A percentile compares a stretch with the other conserved stretches of the same genome.
Conservation (phyloP, 2,797 vertebrate genomes). For the Carduelis carduelis region DNA sequence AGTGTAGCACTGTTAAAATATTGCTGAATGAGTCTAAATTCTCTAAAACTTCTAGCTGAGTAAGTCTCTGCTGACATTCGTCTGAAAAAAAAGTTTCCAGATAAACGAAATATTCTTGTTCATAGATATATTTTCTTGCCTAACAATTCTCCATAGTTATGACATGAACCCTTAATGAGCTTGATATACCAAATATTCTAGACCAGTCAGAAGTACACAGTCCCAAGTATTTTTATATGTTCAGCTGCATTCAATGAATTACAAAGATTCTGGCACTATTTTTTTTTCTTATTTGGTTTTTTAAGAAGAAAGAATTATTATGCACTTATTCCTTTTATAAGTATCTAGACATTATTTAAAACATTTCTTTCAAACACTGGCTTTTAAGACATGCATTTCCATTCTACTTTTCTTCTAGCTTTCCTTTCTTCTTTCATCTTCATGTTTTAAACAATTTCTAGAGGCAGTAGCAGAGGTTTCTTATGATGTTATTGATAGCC, state of each 20-base stretch:
- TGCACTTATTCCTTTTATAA: constrained; percentile 37
- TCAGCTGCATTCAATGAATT: constrained; percentile 32
- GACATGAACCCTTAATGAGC: constrained; percentile 1
- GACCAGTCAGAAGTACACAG: constrained; percentile 2
- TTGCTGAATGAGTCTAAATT: background rate
- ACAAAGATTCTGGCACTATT: background rate
- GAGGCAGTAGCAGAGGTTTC: background rate
- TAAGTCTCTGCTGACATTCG: background rate
- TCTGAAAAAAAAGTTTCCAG: background rate
- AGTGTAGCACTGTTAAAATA: background rate
- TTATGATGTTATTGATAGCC: background rate
- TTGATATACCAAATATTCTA: background rate
- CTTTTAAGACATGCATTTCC: background rate
- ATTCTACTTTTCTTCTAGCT: background rate
- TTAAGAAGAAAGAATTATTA: constrained; percentile 20
- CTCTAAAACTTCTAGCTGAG: background rate
- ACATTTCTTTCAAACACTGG: background rate
- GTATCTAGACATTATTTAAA: constrained; percentile 23
- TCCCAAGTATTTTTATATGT: constrained; percentile 22
- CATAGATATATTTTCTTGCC: background rate
- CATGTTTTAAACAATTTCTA: constrained; percentile 43
- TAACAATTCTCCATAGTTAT: background rate
- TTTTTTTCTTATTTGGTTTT: constrained; percentile 16
- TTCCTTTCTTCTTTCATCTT: background rate
- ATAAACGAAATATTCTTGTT: background rate